Base-by-base conservation (phyloP, 2,888 invertebrate species). In the Watsonalla binaria region DNA sequence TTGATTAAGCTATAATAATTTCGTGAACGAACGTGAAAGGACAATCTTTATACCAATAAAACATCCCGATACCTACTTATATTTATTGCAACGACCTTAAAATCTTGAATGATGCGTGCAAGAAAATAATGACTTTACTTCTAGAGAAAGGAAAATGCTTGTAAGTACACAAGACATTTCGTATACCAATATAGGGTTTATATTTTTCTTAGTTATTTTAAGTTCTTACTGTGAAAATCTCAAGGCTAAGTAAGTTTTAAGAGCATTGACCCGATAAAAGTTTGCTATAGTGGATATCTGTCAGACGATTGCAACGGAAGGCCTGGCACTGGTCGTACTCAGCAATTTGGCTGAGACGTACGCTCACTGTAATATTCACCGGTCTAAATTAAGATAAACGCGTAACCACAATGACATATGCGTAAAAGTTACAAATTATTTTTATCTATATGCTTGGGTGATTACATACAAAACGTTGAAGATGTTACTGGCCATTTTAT, bases 211-310 rank as follows among this genome's bases (percentile, higher is more conserved):
- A 24, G 24, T 24, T 24, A 24, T 24, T 24, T 24, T 1, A 24
- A 24, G 24, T 24, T 24, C 24, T 4, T 24, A 24, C 24, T 50
- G 51, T 55, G 52, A 58, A 54, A 57, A 56, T 61, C 45, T 57
- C 45, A 55, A 53, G 47, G 53, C 50, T 55, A 52, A 54, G 52
- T 53, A 55, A 37, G 60, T 65, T 65, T 56, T 51, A 51, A 54
- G 69, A 63, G 59, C 69, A 63, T 56, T 63, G 62, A 67, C 66
- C 67, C 51, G 61, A 55, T 62, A 62, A 67, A 66, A 62, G 63
- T 61, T 61, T 58, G 51, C 56, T 11, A 42, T 11, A 62, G 54
- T 62, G 47, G 57, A 52, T 24, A 61, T 57, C 59, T 57, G 52
- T 57, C 62, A 58, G 57, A 54, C 60, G 61, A 52, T 60, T 57